Conservation (phyloP, 2,888 invertebrate genomes). For the Dermolepida albohirtum region DNA sequence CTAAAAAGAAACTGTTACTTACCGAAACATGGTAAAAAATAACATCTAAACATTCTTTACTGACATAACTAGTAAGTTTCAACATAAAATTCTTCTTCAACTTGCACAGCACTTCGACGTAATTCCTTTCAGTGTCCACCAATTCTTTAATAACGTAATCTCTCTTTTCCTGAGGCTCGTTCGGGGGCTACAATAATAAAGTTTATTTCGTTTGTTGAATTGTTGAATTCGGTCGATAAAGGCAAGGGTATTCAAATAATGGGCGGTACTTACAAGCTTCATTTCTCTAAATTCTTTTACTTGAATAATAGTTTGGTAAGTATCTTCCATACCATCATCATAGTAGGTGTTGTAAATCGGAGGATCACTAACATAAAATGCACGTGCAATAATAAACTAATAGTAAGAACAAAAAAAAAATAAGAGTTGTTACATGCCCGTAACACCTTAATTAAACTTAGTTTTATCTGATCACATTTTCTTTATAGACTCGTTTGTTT, state of each 20-base stretch:
- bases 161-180: constrained; percentile 77
- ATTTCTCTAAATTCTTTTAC: constrained; percentile 34
- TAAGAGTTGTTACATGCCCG: too few species aligned
- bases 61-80: constrained; percentile 79
- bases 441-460: too few species aligned
- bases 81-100: constrained; percentile 81
- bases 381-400: constrained; percentile 38
- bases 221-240: background rate
- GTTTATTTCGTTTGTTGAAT: background rate
- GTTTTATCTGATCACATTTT: too few species aligned
- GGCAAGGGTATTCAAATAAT: background rate
- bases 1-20: constrained; percentile 54
- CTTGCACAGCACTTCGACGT: constrained; percentile 92
- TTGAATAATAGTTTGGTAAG: constrained; percentile 43
- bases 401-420: constrained; percentile 36
- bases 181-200: constrained; percentile 35
- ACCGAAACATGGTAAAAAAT: constrained; percentile 95
- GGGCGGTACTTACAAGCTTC: constrained; percentile 29
- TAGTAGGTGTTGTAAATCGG: constrained; percentile 65
- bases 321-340: constrained; percentile 67
- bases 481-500: constrained; percentile 23
- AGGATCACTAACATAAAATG: constrained; percentile 58
- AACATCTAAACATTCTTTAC: constrained; percentile 78
- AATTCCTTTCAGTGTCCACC: constrained; percentile 97
- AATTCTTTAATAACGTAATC: constrained; percentile 94